Base-by-base conservation (phyloP, 2,888 invertebrate species). In the Portevinia maculata region DNA sequence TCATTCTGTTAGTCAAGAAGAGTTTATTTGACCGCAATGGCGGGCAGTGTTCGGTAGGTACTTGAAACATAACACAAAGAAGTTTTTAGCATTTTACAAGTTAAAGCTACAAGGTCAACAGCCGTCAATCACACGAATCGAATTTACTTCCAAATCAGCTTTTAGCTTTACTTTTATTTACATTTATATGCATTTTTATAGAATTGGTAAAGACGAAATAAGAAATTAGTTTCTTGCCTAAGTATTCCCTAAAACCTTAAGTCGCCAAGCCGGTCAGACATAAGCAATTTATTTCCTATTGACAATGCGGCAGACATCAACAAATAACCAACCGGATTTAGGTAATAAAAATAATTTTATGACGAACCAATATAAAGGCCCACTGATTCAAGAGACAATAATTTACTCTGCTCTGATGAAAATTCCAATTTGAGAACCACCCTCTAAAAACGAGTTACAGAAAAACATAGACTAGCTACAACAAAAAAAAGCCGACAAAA, bases 291-390 rank as follows among this genome's bases (percentile, higher is more conserved):
- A 41, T 21, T 34, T 81, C 44, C 48, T 48, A 30, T 59, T 11
- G 44, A 57, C 17, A 57, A 11, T 50, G 17, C 2, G 24, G 2
- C 44, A 59, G 64, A 48, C 30, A 48, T 75, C 55, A 69, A 70
- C 59, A 57, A 34, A 64, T 9, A 59, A 59, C 39, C 64, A 71
- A 46, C n/a, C 30, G 28, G 62, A 69, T 32, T 39, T 37, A 24
- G 24, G 24, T 3, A 64, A 67, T 39, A 52, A 53, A 65, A 74
- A 69, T 48, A 37, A 39, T 70, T 81, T 75, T 64, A 81, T 70
- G 34, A 59, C 24, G 64, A 76, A 75, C 75, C 81, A 75, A 64
- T 75, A 59, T 50, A 24, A 39, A 37, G 24, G 59, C 24, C 57
- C 24, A 32, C 52, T 59, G 41, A 34, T 59, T 41, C 28, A 17